Percentiles rank a stretch among this genome's conserved stretches.
phyloP scores from a whole-genome alignment of 2,888 invertebrate genomes.

The Julus scanicus region DNA sequence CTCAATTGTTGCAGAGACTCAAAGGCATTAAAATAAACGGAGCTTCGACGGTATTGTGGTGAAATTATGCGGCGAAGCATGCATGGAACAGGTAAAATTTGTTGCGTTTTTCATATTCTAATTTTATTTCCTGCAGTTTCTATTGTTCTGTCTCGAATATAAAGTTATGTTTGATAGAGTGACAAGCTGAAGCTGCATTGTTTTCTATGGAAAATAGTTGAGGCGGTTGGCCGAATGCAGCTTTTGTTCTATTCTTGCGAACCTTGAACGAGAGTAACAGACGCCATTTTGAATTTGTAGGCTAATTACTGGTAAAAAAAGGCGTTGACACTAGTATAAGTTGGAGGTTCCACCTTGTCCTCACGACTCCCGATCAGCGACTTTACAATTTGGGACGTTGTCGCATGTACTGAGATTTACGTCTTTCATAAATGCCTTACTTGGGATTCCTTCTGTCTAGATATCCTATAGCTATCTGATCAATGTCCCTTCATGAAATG shows the following conservation, averaged over 20 bases:
- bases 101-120: neutral
- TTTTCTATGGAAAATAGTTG: neutral
- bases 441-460: too few species aligned
- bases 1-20: too few species aligned
- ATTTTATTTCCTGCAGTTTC: neutral
- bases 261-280: neutral
- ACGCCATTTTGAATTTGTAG: neutral
- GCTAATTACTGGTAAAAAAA: neutral
- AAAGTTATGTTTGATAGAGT: neutral
- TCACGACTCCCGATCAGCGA: neutral
- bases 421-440: too few species aligned
- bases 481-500: too few species aligned
- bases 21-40: too few species aligned
- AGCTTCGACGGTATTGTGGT: too few species aligned
- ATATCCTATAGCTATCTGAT: too few species aligned
- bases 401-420: neutral
- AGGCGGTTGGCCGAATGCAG: neutral
- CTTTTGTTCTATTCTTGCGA: neutral
- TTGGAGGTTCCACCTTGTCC: neutral
- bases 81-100: too few species aligned
- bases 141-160: neutral
- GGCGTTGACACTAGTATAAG: neutral
- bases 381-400: neutral
- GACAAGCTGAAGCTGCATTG: neutral
- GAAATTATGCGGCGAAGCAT: too few species aligned